These are phyloP conservation scores for Molanna angustata DNA, from an alignment of 2,888 invertebrate species.

Conservation along the genomic window DNA sequence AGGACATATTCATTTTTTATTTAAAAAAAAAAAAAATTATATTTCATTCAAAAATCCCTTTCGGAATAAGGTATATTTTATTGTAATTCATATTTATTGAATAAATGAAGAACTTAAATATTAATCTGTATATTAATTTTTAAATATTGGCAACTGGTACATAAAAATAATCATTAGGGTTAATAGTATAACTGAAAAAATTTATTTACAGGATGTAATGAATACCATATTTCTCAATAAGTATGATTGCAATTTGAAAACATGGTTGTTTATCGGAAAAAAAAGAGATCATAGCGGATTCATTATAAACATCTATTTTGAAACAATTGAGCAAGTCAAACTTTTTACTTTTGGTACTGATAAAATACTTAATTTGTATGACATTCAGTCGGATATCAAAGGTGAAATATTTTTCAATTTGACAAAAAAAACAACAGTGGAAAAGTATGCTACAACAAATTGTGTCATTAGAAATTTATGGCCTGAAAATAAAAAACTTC, in stretches of 20 bases:
- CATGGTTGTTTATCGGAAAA: conserved; percentile 60
- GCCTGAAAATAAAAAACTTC: conserved; percentile 36
- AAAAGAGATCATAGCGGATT: conserved; percentile 59
- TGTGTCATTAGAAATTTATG: conserved; percentile 49
- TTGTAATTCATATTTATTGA: too few species aligned
- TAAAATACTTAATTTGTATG: conserved; percentile 58
- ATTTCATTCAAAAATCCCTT: too few species aligned
- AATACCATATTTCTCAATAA: conserved; percentile 53
- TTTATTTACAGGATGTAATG: conserved; percentile 53
- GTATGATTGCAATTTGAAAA: conserved; percentile 40
- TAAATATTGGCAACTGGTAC: too few species aligned
- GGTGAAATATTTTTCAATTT: conserved; percentile 42
- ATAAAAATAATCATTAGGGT: too few species aligned
- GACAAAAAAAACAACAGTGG: conserved; percentile 56
- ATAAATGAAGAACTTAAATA: too few species aligned
- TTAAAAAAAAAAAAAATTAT: too few species aligned
- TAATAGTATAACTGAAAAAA: too few species aligned
- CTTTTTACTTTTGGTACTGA: conserved; percentile 61
- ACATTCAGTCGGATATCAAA: conserved; percentile 48
- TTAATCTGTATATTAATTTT: too few species aligned
- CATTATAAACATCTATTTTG: conserved; percentile 57
- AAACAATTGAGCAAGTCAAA: conserved; percentile 46
- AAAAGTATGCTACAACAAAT: conserved; percentile 61
- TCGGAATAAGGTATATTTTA: too few species aligned
- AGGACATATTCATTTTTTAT: too few species aligned